phyloP scores from a whole-genome alignment of 2,797 vertebrate genomes.

The Rhinoraja longicauda region DNA sequence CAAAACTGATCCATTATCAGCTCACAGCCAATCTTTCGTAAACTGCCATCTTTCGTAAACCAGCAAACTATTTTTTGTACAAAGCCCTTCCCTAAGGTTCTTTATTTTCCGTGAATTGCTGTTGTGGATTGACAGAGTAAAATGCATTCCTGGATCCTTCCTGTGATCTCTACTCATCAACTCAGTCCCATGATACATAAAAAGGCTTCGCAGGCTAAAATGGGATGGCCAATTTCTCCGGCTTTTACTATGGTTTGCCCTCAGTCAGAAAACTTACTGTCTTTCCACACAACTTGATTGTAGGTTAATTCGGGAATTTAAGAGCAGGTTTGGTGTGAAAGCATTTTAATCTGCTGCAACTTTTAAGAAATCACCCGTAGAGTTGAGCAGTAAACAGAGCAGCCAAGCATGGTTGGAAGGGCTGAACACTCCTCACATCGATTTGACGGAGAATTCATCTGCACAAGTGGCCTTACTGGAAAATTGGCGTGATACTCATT shows the following conservation, averaged over 20 bases:
- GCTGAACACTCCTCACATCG: background rate
- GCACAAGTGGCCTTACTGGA: background rate
- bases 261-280: background rate
- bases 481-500: background rate
- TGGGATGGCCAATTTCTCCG: background rate
- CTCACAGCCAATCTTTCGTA: background rate
- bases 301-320: background rate
- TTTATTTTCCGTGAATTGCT: background rate
- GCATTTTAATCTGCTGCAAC: background rate
- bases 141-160: background rate
- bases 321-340: constrained; percentile 7
- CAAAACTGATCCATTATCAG: background rate
- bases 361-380: constrained; percentile 24
- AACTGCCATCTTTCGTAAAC: background rate
- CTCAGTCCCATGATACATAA: background rate
- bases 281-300: background rate
- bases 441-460: background rate
- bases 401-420: background rate
- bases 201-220: background rate
- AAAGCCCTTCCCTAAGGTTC: background rate
- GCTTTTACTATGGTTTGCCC: background rate
- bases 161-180: background rate
- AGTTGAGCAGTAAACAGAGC: background rate
- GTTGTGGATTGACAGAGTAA: background rate
- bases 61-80: background rate